Base-by-base conservation (phyloP, 53 echinoderm and acorn worm genomes). In the Mesocentrotus franciscanus region DNA sequence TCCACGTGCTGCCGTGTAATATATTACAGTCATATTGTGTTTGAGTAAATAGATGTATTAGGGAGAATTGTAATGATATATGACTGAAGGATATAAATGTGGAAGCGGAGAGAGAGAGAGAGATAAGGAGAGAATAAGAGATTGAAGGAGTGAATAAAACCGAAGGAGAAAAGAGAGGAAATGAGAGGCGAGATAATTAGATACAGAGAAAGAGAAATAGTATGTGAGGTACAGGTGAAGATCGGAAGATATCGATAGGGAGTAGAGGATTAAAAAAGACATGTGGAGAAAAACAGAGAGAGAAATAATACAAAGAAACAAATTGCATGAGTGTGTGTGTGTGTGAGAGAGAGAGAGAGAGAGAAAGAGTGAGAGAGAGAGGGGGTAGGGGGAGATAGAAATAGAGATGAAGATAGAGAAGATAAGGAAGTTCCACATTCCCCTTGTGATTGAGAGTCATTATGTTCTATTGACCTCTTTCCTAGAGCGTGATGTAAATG, bases 401-500 rank as follows among this genome's bases (percentile, higher is more conserved):
- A 26, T 9, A 71, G 26, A 84, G 12, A 34, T 33, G 9, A 84
- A 34, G 78, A 61, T 14, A 64, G 64, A 64, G 6, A 64, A 64
- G 7, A 35, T 79, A 27, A 27, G 26, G 26, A 61, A 90, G 60
- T 33, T 39, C 18, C 1, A 36, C 20, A 81, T 81, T 42, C 81
- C 81, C 78, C 17, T 42, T 0, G 81, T 35, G 36, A 81, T 36
- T 81, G 36, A 39, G 81, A 22, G 81, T 81, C 81, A 81, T 81
- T 39, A 81, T 39, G 81, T 39, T 81, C 81, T 39, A 81, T 81
- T 20, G 35, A 81, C 81, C 81, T 81, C 22, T 81, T 81, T 81
- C 42, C 12, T 35, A 42, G 22, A 81, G 39, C 81, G 81, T 81
- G 81, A 42, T 33, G 81, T 81, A 17, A 39, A 81, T 81, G 20